Conservation (phyloP, 2,888 invertebrate species). For the Galerucella nymphaeae region DNA sequence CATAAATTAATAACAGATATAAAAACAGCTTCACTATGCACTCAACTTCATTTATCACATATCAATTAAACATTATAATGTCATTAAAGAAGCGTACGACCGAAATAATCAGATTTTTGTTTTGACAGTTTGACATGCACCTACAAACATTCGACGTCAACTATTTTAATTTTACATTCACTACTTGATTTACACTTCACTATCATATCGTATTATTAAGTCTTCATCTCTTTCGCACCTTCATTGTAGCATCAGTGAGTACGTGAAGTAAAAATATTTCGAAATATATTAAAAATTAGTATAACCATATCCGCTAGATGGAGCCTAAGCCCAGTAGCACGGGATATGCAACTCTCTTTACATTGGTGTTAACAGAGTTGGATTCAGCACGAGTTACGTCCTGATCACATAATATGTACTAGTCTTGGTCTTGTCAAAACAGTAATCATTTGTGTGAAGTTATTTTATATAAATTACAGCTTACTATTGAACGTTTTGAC, state of each 20-base stretch:
- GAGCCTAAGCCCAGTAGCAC: background rate
- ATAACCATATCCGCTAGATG: conserved; percentile 18
- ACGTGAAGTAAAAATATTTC: conserved; percentile 14
- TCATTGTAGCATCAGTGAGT: background rate
- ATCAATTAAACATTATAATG: conserved; percentile 24
- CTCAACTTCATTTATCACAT: conserved; percentile 40
- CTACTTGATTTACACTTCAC: conserved; percentile 44
- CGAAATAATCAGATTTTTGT: conserved; percentile 40
- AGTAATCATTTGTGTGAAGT: too few species aligned
- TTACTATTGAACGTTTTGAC: too few species aligned
- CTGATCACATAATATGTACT: too few species aligned
- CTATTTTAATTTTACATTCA: conserved; percentile 52
- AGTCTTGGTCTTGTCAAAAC: too few species aligned
- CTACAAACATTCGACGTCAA: conserved; percentile 57
- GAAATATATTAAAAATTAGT: conserved; percentile 5
- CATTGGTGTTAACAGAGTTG: background rate
- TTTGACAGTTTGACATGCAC: conserved; percentile 55
- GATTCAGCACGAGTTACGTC: background rate
- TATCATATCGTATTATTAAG: conserved; percentile 23
- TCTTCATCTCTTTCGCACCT: conserved; percentile 34
- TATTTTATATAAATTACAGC: too few species aligned
- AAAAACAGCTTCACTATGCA: conserved; percentile 17
- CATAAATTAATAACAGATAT: conserved; percentile 34
- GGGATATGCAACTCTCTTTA: conserved; percentile 17
- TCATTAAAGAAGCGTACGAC: conserved; percentile 15